Base-by-base conservation (phyloP, 2,888 invertebrate genomes). In the Drosophila algonquin region DNA sequence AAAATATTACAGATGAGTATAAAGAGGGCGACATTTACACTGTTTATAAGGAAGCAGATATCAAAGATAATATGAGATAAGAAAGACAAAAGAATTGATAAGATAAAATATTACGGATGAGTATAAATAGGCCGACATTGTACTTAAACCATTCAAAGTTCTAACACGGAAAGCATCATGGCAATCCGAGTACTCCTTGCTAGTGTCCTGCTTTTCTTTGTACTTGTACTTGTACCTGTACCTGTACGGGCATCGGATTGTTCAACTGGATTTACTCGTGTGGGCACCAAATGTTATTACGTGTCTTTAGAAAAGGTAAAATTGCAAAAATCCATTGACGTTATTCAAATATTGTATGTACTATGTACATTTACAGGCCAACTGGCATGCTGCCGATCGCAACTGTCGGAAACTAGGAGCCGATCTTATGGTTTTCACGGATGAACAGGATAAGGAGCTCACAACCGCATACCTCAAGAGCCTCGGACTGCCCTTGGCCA, bases 381-480 rank as follows among this genome's bases (percentile, higher is more conserved):
- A 64, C 10, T 64, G 64, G 64, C 18, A 50, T n/a, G 27, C 18
- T n/a, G 64, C 64, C 12, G 60, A 64, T 30, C 61, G 61, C 8
- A 2, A 4, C 2, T 63, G 63, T 40, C 61, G 63, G 4, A 27
- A 51, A 12, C 24, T 59, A 0, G 63, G 51, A 0, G 45, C 18
- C 10, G 30, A 53, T 35, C 35, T 64, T 3, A 45, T 47, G 1
- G 21, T 61, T 7, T 47, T 61, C 8, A 16, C 30, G 1, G 27
- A 61, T 35, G 40, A 14, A 5, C 3, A 30, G 47, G 61, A 60
- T 14, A 40, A 46, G 16, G 7, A 1, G 0, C 3, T 30, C 3
- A 4, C 21, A n/a, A 52, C 27, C 9, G 21, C 18, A n/a, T n/a
- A 60, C n/a, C 46, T 64, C 0, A 46, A 21, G 24, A 35, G 18